Conservation (phyloP, 2,113 vertebrate species). For the Furnarius figulus region DNA sequence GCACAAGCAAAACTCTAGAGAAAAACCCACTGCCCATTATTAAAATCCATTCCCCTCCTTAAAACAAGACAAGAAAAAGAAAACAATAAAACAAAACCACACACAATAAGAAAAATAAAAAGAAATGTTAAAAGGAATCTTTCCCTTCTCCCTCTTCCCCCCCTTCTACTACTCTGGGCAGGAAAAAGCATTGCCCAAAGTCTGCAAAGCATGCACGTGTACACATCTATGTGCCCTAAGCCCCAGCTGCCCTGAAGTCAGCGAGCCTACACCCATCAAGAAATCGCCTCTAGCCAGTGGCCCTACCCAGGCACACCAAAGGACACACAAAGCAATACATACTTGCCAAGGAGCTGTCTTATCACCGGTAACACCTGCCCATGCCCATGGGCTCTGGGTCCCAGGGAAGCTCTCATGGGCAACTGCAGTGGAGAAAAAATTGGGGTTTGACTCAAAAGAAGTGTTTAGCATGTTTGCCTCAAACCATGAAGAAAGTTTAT, state of each 20-base stretch:
- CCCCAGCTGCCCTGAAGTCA: not conserved
- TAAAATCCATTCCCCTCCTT: not conserved
- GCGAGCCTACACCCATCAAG: rapidly evolving
- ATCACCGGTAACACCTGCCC: not conserved
- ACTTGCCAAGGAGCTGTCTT: not conserved
- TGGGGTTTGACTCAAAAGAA: not conserved
- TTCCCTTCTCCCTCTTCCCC: not conserved
- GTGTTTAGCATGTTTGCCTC: not conserved
- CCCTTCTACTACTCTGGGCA: not conserved
- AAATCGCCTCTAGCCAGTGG: not conserved
- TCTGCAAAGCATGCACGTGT: not conserved
- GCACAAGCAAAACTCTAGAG: not conserved
- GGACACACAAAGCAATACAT: not conserved
- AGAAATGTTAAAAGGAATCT: not conserved
- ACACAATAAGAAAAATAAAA: not conserved
- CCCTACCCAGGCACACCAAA: not conserved
- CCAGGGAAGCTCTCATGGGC: not conserved
- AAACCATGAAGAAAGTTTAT: not conserved
- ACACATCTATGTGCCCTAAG: not conserved
- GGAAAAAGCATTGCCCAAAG: not conserved
- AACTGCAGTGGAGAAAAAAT: not conserved
- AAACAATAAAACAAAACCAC: no score
- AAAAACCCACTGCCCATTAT: not conserved
- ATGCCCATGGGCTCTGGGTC: not conserved
- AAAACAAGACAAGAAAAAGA: not conserved